phyloP scores from a whole-genome alignment of 2,113 vertebrate species.

The Phocoena sinus region DNA sequence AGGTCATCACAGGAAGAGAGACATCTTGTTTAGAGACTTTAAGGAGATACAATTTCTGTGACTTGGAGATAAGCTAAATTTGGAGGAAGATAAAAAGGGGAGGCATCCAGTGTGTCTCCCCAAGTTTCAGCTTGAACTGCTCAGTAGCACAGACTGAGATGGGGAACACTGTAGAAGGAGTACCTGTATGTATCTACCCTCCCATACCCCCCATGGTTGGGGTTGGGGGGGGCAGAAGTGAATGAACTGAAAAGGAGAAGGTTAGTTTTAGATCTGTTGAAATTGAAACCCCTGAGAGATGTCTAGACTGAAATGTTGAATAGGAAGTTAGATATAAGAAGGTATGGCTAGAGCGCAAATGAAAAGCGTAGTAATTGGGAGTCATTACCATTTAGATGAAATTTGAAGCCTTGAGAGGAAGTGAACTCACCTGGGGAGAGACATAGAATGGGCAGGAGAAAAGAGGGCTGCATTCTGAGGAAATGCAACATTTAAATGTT shows the following conservation, averaged over 20 bases:
- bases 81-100: background rate
- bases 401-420: background rate
- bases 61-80: background rate
- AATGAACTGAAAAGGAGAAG: background rate
- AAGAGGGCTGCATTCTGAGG: background rate
- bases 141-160: background rate
- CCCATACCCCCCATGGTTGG: background rate
- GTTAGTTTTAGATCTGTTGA: background rate
- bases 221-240: background rate
- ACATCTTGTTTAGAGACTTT: background rate
- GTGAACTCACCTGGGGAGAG: background rate
- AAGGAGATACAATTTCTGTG: background rate
- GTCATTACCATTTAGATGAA: background rate
- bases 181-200: background rate
- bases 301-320: background rate
- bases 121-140: background rate
- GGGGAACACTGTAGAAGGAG: background rate
- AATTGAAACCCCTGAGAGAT: background rate
- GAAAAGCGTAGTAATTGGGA: background rate
- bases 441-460: background rate
- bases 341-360: background rate
- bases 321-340: background rate
- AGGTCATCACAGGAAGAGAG: background rate
- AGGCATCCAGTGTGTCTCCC: background rate
- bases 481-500: background rate